These are phyloP conservation scores for Caenorhabditis tropicalis DNA, from an alignment of 1,140 invertebrate genomes.

Conservation along the genomic window DNA sequence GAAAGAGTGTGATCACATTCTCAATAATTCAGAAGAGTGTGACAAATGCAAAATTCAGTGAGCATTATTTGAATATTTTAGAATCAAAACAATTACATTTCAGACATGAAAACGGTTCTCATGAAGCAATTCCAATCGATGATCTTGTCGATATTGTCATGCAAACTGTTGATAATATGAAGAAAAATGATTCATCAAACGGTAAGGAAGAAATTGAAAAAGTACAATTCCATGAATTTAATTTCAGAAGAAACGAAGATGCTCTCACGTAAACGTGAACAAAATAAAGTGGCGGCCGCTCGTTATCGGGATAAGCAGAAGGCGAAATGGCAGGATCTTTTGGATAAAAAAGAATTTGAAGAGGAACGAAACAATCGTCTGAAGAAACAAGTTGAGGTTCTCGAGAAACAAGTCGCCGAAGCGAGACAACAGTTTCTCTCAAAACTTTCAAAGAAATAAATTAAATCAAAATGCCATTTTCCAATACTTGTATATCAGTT, in stretches of 20 bases:
- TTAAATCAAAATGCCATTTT: neutral
- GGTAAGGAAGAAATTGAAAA: neutral
- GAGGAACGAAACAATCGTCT: neutral
- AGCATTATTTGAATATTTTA: neutral
- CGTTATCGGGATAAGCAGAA: slow-evolving; percentile 52
- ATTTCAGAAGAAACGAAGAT: slow-evolving; percentile 39
- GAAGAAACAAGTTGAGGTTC: neutral
- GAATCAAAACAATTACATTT: too few relatives aligned
- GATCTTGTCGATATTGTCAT: slow-evolving; percentile 55
- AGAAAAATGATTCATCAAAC: neutral
- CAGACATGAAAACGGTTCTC: slow-evolving; percentile 4
- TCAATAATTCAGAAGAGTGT: neutral
- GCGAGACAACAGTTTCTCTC: neutral
- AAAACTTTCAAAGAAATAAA: neutral
- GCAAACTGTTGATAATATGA: slow-evolving; percentile 49
- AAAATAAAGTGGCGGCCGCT: slow-evolving; percentile 54
- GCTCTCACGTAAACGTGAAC: slow-evolving; percentile 39
- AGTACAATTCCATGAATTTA: neutral
- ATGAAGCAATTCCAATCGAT: slow-evolving; percentile 14
- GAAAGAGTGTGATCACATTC: slow-evolving; percentile 19
- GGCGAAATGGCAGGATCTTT: slow-evolving; percentile 42
- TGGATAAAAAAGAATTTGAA: slow-evolving; percentile 2
- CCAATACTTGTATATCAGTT: slow-evolving; percentile 36
- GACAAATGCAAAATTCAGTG: slow-evolving; percentile 15
- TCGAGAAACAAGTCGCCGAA: slow-evolving; percentile 12